Evolutionary conservation across 2,888 invertebrate species (phyloP).

Genomic region (Listrodromus nycthemerus): DNA sequence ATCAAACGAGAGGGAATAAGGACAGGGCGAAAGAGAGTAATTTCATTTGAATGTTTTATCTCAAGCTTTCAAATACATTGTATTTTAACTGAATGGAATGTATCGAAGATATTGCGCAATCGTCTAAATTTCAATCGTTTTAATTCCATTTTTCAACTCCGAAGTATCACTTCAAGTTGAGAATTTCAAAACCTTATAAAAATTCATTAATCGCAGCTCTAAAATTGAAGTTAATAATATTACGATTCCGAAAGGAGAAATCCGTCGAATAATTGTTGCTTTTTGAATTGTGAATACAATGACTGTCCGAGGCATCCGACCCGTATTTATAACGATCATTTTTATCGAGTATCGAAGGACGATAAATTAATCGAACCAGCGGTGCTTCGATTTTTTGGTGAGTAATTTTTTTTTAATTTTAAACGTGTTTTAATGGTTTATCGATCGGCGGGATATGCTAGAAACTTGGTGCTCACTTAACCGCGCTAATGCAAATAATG

Average conservation of each 20-base stretch:
- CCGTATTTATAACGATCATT: neutral
- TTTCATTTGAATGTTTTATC: neutral
- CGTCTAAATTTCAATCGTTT: no score
- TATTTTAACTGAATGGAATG: neutral
- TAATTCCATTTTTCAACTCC: no score
- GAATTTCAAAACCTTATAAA: no score
- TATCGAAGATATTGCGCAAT: neutral
- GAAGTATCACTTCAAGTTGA: no score
- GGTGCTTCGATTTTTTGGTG: neutral
- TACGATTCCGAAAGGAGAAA: no score
- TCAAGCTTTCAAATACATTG: neutral
- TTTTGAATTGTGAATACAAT: no score
- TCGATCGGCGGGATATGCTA: neutral
- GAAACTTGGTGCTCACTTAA: neutral
- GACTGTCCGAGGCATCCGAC: neutral
- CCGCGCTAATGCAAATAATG: constrained; percentile 5
- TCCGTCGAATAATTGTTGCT: no score
- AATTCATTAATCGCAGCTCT: no score
- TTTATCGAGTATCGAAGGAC: neutral
- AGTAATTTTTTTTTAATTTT: neutral
- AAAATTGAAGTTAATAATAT: no score
- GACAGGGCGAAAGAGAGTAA: constrained; percentile 20
- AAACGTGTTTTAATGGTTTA: neutral
- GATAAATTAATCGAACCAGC: neutral
- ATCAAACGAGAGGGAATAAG: constrained; percentile 52